Conservation (phyloP, 2,113 vertebrate genomes). For the Sylvilagus bachmani region DNA sequence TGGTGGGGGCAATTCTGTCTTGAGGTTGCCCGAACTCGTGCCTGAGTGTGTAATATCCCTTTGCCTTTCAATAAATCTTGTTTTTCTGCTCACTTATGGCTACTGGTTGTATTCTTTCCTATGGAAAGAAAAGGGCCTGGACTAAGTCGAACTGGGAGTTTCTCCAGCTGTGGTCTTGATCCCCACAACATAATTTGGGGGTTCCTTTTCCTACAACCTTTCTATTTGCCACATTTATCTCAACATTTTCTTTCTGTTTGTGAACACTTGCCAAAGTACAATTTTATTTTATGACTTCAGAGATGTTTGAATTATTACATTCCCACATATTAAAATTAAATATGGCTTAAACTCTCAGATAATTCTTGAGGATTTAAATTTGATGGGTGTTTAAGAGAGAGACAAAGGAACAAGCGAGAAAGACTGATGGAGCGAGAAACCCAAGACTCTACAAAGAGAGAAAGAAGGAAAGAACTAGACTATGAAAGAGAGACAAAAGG, state of each 20-base stretch:
- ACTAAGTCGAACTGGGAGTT: too few species aligned
- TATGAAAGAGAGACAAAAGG: conserved; percentile 49
- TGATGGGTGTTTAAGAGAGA: background rate
- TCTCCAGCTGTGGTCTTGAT: too few species aligned
- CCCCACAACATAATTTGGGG: too few species aligned
- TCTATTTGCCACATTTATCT: conserved; percentile 4
- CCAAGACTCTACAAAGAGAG: background rate
- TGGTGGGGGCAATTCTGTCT: too few species aligned
- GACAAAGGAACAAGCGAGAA: background rate
- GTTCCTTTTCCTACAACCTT: too few species aligned
- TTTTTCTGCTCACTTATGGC: too few species aligned
- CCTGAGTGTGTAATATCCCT: too few species aligned
- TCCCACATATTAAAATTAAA: background rate
- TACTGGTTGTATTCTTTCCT: too few species aligned
- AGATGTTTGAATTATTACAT: conserved; percentile 27
- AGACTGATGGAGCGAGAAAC: background rate
- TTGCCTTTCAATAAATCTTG: too few species aligned
- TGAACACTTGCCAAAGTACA: conserved; percentile 2
- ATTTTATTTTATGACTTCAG: conserved; percentile 62
- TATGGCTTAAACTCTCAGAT: background rate
- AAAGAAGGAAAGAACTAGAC: background rate
- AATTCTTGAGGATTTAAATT: conserved; percentile 2
- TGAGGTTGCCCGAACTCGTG: too few species aligned
- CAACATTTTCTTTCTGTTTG: conserved; percentile 21
- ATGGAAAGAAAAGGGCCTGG: too few species aligned